These are phyloP conservation scores for Parotocinclus haroldoi DNA, from an alignment of 2,797 vertebrate genomes.

Conservation along the genomic window DNA sequence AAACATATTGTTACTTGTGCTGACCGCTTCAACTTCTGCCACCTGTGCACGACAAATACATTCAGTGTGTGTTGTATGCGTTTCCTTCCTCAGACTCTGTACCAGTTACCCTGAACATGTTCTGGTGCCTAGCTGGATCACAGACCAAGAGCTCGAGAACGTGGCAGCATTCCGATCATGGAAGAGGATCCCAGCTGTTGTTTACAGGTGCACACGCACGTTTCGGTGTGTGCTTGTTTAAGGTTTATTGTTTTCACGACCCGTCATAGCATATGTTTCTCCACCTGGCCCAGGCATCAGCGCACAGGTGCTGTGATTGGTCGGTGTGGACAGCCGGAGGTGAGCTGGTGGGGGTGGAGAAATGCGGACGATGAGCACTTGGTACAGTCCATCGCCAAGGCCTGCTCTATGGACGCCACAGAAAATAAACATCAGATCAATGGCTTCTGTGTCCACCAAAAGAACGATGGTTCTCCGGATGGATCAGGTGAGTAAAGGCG, in stretches of 20 bases:
- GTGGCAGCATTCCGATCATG: constrained; percentile 94
- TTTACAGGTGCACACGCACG: constrained; percentile 81
- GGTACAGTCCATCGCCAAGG: constrained; percentile 91
- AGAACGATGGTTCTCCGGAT: constrained; percentile 71
- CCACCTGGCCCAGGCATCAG: constrained; percentile 76
- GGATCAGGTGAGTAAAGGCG: constrained; percentile 79
- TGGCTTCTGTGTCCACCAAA: constrained; percentile 68
- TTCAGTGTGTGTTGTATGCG: not conserved
- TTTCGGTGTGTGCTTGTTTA: not conserved
- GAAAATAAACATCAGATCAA: constrained; percentile 70
- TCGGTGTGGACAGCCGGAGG: constrained; percentile 94
- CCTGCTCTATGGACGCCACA: constrained; percentile 83
- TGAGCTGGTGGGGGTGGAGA: constrained; percentile 99
- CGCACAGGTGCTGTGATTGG: constrained; percentile 93
- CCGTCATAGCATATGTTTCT: not conserved
- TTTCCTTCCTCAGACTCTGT: constrained; percentile 78
- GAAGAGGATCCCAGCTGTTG: constrained; percentile 94
- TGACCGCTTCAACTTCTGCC: too few relatives aligned
- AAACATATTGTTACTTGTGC: too few relatives aligned
- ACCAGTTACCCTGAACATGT: constrained; percentile 97
- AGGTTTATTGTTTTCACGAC: not conserved
- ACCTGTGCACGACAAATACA: too few relatives aligned
- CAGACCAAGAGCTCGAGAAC: constrained; percentile 93
- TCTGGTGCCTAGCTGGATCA: constrained; percentile 93
- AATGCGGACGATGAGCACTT: constrained; percentile 94